Percentiles rank a stretch among this genome's conserved stretches.
Evolutionary conservation across 2,797 vertebrate genomes (phyloP).

Genomic region (Myotis planiceps): DNA sequence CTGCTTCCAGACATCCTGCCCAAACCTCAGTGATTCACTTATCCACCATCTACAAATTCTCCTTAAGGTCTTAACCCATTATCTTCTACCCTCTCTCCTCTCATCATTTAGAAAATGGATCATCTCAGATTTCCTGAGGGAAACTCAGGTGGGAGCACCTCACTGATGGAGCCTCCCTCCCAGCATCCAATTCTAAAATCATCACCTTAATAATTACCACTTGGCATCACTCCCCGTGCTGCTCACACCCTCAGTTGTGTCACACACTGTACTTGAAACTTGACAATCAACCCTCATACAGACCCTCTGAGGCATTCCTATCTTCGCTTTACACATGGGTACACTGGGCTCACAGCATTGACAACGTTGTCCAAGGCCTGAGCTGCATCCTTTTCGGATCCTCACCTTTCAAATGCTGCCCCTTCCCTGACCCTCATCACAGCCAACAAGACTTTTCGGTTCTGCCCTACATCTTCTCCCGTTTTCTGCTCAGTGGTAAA

Average conservation of each 20-base stretch:
- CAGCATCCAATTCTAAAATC: neutral
- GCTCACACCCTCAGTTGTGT: neutral
- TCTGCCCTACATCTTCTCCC: neutral
- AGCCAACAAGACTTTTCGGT: neutral
- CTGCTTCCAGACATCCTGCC: slow-evolving; percentile 66
- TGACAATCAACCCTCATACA: neutral
- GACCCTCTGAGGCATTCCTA: neutral
- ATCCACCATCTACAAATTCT: neutral
- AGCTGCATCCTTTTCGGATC: neutral
- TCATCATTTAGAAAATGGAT: neutral
- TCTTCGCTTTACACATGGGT: neutral
- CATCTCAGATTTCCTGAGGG: neutral
- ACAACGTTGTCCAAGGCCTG: neutral
- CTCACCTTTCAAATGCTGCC: neutral
- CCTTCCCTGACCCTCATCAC: neutral
- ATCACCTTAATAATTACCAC: no score
- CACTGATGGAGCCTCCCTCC: neutral
- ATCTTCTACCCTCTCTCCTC: neutral
- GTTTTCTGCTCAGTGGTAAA: neutral
- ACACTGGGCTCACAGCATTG: neutral
- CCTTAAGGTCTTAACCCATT: neutral
- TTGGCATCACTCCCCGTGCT: rapidly evolving
- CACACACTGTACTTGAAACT: neutral
- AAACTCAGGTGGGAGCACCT: neutral
- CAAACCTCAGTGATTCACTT: slow-evolving; percentile 44